Conservation (phyloP, 2,888 invertebrate species). For the Lasioglossum figueresi region DNA sequence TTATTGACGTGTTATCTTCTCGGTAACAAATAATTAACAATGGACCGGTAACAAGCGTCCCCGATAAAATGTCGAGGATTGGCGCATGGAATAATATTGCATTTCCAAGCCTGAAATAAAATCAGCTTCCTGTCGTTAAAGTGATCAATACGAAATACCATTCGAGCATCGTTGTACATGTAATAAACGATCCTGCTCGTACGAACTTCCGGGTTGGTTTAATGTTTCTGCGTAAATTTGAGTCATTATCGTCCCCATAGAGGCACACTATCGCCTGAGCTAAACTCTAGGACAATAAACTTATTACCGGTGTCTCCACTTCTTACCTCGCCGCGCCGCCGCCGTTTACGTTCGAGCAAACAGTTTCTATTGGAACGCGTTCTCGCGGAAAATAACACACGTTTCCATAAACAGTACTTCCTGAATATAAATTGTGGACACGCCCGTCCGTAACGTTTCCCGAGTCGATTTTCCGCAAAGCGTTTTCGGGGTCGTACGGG, state of each 20-base stretch:
- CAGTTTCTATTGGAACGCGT: conserved; percentile 74
- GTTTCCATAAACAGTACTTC: conserved; percentile 64
- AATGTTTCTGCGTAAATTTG: conserved; percentile 54
- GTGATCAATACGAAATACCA: conserved; percentile 50
- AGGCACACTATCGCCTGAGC: conserved; percentile 8
- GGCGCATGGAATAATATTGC: too few relatives aligned
- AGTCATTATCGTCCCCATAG: conserved; percentile 57
- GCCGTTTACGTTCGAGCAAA: conserved; percentile 52
- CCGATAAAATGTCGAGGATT: background rate
- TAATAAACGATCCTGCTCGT: conserved; percentile 50
- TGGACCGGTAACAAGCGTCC: background rate
- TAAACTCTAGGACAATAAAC: conserved; percentile 43
- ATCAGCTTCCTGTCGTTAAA: conserved; percentile 24
- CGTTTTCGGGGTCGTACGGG: background rate
- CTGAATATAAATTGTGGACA: conserved; percentile 74
- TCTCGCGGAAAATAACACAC: conserved; percentile 74
- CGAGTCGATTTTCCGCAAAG: conserved; percentile 40
- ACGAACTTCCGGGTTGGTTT: conserved; percentile 53
- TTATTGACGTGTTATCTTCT: background rate
- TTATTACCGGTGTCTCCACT: conserved; percentile 14
- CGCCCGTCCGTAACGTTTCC: conserved; percentile 57
- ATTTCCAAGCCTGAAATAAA: too few relatives aligned
- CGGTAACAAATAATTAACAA: background rate
- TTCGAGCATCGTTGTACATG: conserved; percentile 44
- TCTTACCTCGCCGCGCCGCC: conserved; percentile 3